Percentiles rank a stretch among this genome's conserved stretches.
Conservation (phyloP, 1,140 invertebrate genomes). For the Zaprionus davidi region DNA sequence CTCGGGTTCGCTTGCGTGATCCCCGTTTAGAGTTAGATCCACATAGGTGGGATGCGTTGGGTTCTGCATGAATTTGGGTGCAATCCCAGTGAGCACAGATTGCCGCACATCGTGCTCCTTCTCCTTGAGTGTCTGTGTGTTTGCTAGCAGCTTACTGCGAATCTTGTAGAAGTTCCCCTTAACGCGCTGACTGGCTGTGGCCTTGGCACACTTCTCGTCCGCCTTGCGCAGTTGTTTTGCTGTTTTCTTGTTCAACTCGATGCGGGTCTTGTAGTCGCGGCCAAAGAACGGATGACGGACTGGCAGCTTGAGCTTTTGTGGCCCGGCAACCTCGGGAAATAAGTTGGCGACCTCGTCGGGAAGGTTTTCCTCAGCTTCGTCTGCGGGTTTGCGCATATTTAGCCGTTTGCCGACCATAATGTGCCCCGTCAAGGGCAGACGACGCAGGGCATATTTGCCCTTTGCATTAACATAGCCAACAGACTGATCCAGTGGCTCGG, state of each 20-base stretch:
- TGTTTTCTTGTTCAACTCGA: conserved; percentile 37
- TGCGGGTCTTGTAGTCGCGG: conserved; percentile 40
- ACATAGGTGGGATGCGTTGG: neutral
- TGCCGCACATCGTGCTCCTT: conserved; percentile 65
- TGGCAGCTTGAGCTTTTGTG: conserved; percentile 24
- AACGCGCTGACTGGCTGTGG: neutral
- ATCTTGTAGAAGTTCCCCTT: conserved; percentile 53
- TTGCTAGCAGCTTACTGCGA: conserved; percentile 31
- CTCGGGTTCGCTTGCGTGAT: neutral
- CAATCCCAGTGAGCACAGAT: conserved; percentile 56
- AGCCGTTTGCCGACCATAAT: conserved; percentile 53
- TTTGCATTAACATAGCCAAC: conserved; percentile 56
- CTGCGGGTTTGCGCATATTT: conserved; percentile 17
- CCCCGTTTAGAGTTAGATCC: neutral
- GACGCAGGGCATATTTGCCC: conserved; percentile 34
- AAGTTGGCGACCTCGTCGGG: neutral
- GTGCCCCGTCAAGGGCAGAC: conserved; percentile 33
- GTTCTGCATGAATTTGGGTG: conserved; percentile 46
- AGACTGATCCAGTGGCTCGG: neutral
- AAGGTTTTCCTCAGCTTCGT: neutral
- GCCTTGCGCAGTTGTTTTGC: conserved; percentile 22
- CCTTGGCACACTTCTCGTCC: conserved; percentile 4
- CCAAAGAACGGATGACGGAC: conserved; percentile 69
- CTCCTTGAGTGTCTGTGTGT: conserved; percentile 47
- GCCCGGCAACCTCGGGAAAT: conserved; percentile 9